Evolutionary conservation across 2,113 vertebrate species (phyloP), one percentile per base, ranked within the genome.

Genomic region (Chunga burmeisteri): DNA sequence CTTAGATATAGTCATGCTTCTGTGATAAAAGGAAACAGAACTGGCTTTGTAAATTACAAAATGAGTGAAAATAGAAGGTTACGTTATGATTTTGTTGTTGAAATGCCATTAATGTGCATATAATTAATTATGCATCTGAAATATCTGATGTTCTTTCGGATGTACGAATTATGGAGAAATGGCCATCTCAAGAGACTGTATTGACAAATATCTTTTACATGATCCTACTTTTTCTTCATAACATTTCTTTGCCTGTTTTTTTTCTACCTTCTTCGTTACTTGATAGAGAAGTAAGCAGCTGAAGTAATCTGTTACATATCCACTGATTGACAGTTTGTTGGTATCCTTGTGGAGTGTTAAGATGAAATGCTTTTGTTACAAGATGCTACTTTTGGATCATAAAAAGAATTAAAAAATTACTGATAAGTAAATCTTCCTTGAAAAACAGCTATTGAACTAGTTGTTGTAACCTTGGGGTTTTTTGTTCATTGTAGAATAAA

Each of bases 401-500:
- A 19, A 68, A 53, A 89, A 67, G 13, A 67, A 16, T 38, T 70
- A 19, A 72, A 91, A 44, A 81, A 40, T 80, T 22, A 36, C n/a
- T 47, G 23, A 6, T 42, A 87, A 86, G 47, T 55, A 58, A 81
- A 56, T 73, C 16, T 88, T 79, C 19, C 7, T 72, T 80, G 30
- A 34, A 66, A 85, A 84, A 62, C 70, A 81, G n/a, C 9, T 68
- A 15, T 58, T 93, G 25, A 78, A 34, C 32, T 81, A 53, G 25
- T 42, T 71, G 16, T 73, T 78, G 59, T n/a, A 40, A 75, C 22
- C 66, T 71, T 8, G 11, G 4, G 6, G 0, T 30, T 27, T 89
- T 95, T 92, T 49, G 94, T 40, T 20, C 81, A 75, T n/a, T 95
- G 32, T 67, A 97, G 86, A 82, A 71, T 86, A 75, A 92, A 89